Evolutionary conservation across 2,888 invertebrate species (phyloP).

Genomic region (Ethmia dodecea): DNA sequence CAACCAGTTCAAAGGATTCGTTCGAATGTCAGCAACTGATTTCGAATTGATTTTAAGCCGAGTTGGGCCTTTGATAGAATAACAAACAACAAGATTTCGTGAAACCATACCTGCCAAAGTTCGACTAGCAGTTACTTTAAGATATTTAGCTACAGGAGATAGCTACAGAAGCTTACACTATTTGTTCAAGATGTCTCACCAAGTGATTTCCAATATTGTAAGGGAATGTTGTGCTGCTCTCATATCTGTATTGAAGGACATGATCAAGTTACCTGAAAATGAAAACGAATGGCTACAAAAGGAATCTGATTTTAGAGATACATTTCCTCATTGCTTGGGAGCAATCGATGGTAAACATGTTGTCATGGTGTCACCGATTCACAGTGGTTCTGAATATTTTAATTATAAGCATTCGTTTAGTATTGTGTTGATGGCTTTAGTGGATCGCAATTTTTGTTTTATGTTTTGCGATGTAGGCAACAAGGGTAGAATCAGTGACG

Average conservation of each 20-base stretch:
- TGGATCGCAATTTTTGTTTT: constrained; percentile 11
- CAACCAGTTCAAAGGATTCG: neutral
- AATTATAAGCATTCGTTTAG: constrained; percentile 11
- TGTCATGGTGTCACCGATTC: constrained; percentile 9
- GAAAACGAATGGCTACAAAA: constrained; percentile 9
- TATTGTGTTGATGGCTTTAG: constrained; percentile 13
- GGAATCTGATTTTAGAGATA: constrained; percentile 7
- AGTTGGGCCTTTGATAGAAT: constrained; percentile 1
- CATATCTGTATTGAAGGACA: neutral
- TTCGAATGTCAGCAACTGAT: constrained; percentile 1
- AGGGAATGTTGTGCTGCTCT: neutral
- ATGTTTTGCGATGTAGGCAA: constrained; percentile 6
- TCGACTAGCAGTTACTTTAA: neutral
- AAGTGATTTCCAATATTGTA: neutral
- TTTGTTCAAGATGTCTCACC: neutral
- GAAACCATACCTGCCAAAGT: neutral
- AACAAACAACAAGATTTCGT: constrained; percentile 3
- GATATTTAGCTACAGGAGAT: constrained; percentile 4
- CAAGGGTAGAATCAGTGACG: constrained; percentile 8
- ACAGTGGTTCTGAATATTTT: constrained; percentile 12
- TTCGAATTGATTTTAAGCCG: constrained; percentile 1
- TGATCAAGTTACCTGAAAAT: constrained; percentile 1
- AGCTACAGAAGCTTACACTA: neutral
- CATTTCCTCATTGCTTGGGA: constrained; percentile 13
- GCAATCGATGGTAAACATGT: constrained; percentile 15